phyloP scores from a whole-genome alignment of 2,113 vertebrate species.

The Gorsachius goisagi region DNA sequence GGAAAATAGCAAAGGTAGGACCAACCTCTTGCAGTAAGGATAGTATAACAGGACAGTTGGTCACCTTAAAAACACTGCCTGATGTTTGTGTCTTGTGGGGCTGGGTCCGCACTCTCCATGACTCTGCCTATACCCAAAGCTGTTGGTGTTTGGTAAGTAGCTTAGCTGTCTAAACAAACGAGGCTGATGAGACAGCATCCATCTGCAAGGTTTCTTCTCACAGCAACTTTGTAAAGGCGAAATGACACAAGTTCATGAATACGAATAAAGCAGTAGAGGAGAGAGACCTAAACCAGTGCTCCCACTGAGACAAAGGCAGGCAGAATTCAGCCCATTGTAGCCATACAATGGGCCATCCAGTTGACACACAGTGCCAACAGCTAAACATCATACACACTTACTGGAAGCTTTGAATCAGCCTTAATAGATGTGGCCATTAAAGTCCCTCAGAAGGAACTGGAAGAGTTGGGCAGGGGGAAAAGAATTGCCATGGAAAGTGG shows the following conservation, averaged over 20 bases:
- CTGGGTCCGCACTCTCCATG: fast-evolving
- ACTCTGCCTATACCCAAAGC: background rate
- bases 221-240: background rate
- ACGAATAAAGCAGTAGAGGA: background rate
- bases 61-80: background rate
- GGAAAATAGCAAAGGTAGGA: background rate
- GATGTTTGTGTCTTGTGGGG: background rate
- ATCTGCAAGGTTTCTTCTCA: background rate
- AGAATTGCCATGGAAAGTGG: background rate
- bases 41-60: background rate
- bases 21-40: background rate
- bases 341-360: background rate
- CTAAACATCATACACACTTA: background rate
- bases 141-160: background rate
- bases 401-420: background rate
- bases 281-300: background rate
- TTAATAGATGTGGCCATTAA: background rate
- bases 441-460: background rate
- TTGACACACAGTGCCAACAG: background rate
- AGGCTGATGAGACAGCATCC: background rate
- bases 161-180: background rate
- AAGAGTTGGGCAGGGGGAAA: background rate
- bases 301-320: background rate
- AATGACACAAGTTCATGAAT: background rate
- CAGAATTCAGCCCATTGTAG: background rate